Evolutionary conservation across 2,888 invertebrate species (phyloP).

Genomic region (Rhimphoctona megacephalus): DNA sequence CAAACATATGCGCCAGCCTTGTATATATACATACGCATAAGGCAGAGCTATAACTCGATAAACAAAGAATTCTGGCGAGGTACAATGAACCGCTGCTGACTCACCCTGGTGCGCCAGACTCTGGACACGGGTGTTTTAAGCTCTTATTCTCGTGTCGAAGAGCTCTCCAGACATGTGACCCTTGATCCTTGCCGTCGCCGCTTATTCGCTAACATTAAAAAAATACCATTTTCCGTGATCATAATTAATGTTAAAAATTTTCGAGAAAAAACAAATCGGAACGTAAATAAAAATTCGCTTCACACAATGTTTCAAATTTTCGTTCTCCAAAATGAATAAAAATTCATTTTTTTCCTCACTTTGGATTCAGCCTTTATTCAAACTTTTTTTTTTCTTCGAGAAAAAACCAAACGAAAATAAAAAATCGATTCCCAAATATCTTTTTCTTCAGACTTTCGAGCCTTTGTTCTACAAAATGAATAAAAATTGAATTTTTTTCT

Average conservation of each 20-base stretch:
- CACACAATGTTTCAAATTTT: too few species aligned
- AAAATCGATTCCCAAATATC: too few species aligned
- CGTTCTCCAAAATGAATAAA: too few species aligned
- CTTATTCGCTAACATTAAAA: background rate
- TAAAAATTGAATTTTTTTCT: too few species aligned
- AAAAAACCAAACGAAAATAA: too few species aligned
- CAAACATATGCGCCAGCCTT: background rate
- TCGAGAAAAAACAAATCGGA: background rate
- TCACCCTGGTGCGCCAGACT: conserved; percentile 38
- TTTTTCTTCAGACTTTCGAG: too few species aligned
- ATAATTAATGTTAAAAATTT: background rate
- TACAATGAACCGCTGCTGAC: conserved; percentile 66
- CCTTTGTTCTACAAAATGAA: too few species aligned
- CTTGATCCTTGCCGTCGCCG: conserved; percentile 11
- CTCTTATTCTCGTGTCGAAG: conserved; percentile 30
- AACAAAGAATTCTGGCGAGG: conserved; percentile 62
- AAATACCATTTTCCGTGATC: background rate
- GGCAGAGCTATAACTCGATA: conserved; percentile 53
- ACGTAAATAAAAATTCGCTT: too few species aligned
- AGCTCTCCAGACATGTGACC: conserved; percentile 14
- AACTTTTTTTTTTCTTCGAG: background rate
- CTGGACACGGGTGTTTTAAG: conserved; percentile 19
- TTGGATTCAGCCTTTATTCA: too few species aligned
- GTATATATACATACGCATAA: background rate
- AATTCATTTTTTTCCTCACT: too few species aligned